A percentile compares a stretch with the other conserved stretches of the same genome.
Conservation (phyloP, 2,113 vertebrate species). For the Grus americana region DNA sequence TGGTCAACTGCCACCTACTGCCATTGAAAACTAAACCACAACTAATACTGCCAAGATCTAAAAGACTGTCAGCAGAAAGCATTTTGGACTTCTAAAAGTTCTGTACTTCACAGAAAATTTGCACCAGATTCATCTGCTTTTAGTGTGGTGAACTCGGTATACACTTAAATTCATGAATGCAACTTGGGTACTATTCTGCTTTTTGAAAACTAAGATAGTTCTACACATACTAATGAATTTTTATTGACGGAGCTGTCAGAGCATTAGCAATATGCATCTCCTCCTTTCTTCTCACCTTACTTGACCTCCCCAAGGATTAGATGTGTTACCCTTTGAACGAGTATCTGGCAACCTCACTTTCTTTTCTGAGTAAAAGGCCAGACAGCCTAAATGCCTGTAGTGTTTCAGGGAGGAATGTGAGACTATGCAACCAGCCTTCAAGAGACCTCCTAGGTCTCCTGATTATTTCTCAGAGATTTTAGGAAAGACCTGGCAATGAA, state of each 20-base stretch:
- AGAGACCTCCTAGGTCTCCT: neutral
- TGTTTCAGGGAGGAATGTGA: neutral
- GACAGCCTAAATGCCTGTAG: neutral
- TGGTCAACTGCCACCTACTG: accelerated
- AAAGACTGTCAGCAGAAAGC: neutral
- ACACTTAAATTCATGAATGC: neutral
- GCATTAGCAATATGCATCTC: neutral
- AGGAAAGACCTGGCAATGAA: neutral
- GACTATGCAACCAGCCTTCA: neutral
- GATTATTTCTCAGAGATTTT: neutral
- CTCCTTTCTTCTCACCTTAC: neutral
- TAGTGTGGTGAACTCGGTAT: neutral
- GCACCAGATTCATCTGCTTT: neutral
- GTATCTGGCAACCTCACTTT: neutral
- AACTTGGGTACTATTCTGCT: neutral
- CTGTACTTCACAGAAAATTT: neutral
- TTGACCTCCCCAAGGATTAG: neutral
- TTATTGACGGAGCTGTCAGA: neutral
- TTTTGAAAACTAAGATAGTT: neutral
- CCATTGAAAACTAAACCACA: neutral
- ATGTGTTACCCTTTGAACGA: neutral
- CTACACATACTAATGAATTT: neutral
- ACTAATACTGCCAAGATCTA: neutral
- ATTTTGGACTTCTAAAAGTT: neutral
- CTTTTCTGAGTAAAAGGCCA: neutral